Conservation (phyloP, 2,888 invertebrate species). For the Furcula furcula region DNA sequence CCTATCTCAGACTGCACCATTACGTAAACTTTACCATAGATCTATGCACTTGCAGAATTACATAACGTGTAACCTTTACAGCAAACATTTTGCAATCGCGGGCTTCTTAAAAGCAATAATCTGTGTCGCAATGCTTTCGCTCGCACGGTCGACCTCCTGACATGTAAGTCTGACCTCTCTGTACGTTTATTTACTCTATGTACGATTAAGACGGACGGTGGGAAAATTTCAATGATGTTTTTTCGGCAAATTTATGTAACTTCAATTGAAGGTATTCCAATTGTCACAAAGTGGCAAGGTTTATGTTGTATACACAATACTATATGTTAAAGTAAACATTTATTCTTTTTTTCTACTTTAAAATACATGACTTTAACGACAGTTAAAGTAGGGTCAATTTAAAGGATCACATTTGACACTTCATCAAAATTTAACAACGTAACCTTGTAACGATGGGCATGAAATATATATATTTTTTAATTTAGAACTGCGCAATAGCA, state of each 20-base stretch:
- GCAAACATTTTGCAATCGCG: constrained; percentile 31
- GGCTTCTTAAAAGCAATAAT: constrained; percentile 41
- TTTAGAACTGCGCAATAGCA: too few relatives aligned
- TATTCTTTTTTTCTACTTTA: too few relatives aligned
- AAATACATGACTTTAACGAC: too few relatives aligned
- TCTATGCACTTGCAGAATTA: constrained; percentile 36
- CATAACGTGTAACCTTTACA: constrained; percentile 40
- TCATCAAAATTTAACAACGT: too few relatives aligned
- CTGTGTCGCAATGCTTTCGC: constrained; percentile 44
- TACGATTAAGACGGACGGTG: constrained; percentile 19
- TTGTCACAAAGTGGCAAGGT: too few relatives aligned
- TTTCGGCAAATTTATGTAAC: constrained; percentile 22
- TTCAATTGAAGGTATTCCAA: not conserved
- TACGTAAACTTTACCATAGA: constrained; percentile 25
- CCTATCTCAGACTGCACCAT: constrained; percentile 6
- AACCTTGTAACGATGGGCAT: too few relatives aligned
- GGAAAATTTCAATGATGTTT: constrained; percentile 15
- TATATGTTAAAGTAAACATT: too few relatives aligned
- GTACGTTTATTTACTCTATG: constrained; percentile 28
- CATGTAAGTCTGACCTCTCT: constrained; percentile 33
- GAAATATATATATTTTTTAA: too few relatives aligned
- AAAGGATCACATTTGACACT: too few relatives aligned
- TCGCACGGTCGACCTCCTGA: constrained; percentile 28
- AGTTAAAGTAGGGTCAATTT: too few relatives aligned
- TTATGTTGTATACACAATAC: too few relatives aligned